Conservation (phyloP, 1,140 invertebrate species). For the Drosophila busckii region DNA sequence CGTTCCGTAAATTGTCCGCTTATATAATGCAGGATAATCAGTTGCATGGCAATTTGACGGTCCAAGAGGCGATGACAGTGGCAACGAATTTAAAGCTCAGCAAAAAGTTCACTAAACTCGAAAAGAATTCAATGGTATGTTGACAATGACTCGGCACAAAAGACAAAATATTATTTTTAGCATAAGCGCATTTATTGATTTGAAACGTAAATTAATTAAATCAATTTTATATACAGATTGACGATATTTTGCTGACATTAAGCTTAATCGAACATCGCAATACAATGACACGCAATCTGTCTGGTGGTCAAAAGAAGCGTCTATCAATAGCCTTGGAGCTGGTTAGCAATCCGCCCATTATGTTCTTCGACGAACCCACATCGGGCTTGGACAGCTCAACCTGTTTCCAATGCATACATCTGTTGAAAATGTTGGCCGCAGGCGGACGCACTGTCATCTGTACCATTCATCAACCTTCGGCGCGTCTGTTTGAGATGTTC, state of each 20-base stretch:
- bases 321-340: constrained; percentile 97
- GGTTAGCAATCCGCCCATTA: constrained; percentile 95
- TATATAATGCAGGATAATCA: constrained; percentile 99
- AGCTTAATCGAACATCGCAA: constrained; percentile 91
- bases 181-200: too few relatives aligned
- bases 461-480: constrained; percentile 98
- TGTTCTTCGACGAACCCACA: constrained; percentile 99
- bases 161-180: too few relatives aligned
- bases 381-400: constrained; percentile 96
- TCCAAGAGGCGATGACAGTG: constrained; percentile 95
- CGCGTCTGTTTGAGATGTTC: constrained; percentile 97
- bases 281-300: constrained; percentile 93
- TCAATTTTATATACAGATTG: constrained; percentile 82
- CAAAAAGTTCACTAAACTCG: constrained; percentile 83
- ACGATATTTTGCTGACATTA: constrained; percentile 94
- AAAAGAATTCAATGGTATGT: constrained; percentile 92
- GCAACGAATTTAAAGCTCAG: constrained; percentile 93
- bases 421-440: constrained; percentile 91
- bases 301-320: constrained; percentile 97
- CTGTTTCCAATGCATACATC: constrained; percentile 94
- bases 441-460: constrained; percentile 97
- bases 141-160: not conserved
- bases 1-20: constrained; percentile 95
- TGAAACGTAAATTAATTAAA: too few relatives aligned
- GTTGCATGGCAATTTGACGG: constrained; percentile 94